Conservation (phyloP, 2,888 invertebrate species). For the Coelinius sp. region DNA sequence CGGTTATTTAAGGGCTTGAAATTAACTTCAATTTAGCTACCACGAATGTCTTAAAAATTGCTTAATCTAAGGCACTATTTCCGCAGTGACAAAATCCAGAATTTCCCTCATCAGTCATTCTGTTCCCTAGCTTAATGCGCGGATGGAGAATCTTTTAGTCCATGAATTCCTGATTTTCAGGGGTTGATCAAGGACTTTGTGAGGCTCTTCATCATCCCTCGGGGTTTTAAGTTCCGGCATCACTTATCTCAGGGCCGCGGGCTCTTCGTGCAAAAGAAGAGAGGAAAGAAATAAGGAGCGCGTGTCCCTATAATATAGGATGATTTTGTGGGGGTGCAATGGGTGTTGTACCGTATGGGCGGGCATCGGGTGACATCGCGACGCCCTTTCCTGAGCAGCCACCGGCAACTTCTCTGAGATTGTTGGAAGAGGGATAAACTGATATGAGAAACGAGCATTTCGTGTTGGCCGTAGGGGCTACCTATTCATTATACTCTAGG, state of each 20-base stretch:
- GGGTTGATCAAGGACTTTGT: constrained; percentile 42
- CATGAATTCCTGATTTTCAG: neutral
- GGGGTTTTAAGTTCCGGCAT: constrained; percentile 16
- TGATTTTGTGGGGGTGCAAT: constrained; percentile 21
- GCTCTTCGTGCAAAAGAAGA: constrained; percentile 37
- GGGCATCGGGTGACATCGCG: constrained; percentile 65
- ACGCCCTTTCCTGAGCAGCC: constrained; percentile 59
- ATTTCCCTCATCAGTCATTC: neutral
- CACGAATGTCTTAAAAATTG: too few species aligned
- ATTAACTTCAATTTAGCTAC: too few species aligned
- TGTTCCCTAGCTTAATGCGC: neutral
- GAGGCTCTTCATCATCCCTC: constrained; percentile 19
- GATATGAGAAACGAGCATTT: constrained; percentile 69
- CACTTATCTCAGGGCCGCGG: constrained; percentile 16
- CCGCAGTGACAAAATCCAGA: neutral
- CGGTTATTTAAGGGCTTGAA: too few species aligned
- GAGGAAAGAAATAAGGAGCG: constrained; percentile 41
- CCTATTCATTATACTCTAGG: constrained; percentile 63
- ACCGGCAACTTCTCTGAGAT: constrained; percentile 67
- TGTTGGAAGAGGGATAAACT: constrained; percentile 66
- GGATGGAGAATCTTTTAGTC: too few species aligned
- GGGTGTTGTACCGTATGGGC: constrained; percentile 46
- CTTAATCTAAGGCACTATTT: too few species aligned
- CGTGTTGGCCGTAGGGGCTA: constrained; percentile 67
- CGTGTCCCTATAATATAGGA: constrained; percentile 34